phyloP scores from a whole-genome alignment of 2,797 vertebrate species.

The Antrozous pallidus region DNA sequence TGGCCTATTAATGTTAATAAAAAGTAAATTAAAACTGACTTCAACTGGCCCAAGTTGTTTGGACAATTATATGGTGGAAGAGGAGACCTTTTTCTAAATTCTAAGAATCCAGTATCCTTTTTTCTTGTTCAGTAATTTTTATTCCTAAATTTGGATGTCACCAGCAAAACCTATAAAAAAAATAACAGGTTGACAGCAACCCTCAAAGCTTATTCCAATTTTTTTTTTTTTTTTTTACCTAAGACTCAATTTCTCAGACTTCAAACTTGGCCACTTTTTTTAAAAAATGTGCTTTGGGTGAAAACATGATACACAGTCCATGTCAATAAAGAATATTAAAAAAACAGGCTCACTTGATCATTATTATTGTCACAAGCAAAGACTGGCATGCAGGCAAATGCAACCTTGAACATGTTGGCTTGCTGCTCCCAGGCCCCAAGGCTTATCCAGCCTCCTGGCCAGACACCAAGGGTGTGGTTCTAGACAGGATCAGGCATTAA shows the following conservation, averaged over 20 bases:
- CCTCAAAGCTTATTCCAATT: constrained; percentile 14
- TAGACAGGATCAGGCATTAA: constrained; percentile 20
- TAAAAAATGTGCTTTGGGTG: constrained; percentile 46
- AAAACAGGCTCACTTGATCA: constrained; percentile 66
- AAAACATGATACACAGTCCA: constrained; percentile 49
- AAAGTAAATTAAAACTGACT: constrained; percentile 46
- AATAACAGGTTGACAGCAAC: constrained; percentile 4
- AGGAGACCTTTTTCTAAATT: constrained; percentile 18
- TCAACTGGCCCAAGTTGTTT: background rate
- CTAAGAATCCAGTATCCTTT: background rate
- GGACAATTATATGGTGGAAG: background rate
- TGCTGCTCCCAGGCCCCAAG: background rate
- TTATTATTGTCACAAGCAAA: constrained; percentile 63
- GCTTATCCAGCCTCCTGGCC: constrained; percentile 20
- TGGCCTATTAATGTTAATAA: background rate
- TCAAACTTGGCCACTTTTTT: constrained; percentile 29
- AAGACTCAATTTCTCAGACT: constrained; percentile 62
- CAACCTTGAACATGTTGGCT: constrained; percentile 58
- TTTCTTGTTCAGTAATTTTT: background rate
- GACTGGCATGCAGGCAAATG: constrained; percentile 58
- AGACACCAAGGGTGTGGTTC: constrained; percentile 31
- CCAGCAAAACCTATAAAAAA: constrained; percentile 29
- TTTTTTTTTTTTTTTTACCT: constrained; percentile 18
- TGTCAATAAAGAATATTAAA: constrained; percentile 69
- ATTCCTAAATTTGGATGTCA: background rate